These are phyloP conservation scores for Epizoanthus scotinus DNA, from an alignment of 92 coral and sea anemone species.

Conservation along the genomic window DNA sequence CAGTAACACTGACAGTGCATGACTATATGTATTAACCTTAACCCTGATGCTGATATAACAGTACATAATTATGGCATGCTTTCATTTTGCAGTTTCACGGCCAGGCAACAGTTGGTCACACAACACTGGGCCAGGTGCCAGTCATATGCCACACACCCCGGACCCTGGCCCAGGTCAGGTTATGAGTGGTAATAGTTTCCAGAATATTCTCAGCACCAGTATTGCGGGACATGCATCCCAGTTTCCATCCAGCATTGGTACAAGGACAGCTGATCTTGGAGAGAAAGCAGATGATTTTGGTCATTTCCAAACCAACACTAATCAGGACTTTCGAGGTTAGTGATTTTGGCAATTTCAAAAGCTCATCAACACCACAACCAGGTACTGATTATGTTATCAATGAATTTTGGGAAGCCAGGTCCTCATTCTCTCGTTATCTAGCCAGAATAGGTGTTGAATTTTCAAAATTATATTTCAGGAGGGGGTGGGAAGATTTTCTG, in stretches of 20 bases:
- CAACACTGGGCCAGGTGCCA: background rate
- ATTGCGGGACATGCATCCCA: constrained; percentile 6
- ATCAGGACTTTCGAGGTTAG: constrained; percentile 7
- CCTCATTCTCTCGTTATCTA: constrained; percentile 20
- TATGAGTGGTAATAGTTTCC: background rate
- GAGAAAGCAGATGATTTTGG: constrained; percentile 60
- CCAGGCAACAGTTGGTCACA: constrained; percentile 59
- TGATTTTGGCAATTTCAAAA: constrained; percentile 40
- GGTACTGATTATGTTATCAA: constrained; percentile 43
- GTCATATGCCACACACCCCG: constrained; percentile 21
- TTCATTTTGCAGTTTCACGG: constrained; percentile 69
- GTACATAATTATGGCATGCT: background rate
- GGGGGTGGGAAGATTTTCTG: too few species aligned
- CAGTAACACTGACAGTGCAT: too few species aligned
- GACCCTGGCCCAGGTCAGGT: constrained; percentile 7
- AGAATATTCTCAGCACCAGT: background rate
- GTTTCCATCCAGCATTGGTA: background rate
- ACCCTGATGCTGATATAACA: too few species aligned
- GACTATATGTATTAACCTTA: too few species aligned
- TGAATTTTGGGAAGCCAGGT: constrained; percentile 65
- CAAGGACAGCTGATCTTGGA: background rate
- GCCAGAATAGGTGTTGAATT: background rate
- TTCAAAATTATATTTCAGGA: background rate
- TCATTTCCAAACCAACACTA: constrained; percentile 30
- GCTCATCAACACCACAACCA: constrained; percentile 37